A percentile compares a stretch with the other conserved stretches of the same genome.
Conservation (phyloP, 2,888 invertebrate species). For the Podabrus alpinus region DNA sequence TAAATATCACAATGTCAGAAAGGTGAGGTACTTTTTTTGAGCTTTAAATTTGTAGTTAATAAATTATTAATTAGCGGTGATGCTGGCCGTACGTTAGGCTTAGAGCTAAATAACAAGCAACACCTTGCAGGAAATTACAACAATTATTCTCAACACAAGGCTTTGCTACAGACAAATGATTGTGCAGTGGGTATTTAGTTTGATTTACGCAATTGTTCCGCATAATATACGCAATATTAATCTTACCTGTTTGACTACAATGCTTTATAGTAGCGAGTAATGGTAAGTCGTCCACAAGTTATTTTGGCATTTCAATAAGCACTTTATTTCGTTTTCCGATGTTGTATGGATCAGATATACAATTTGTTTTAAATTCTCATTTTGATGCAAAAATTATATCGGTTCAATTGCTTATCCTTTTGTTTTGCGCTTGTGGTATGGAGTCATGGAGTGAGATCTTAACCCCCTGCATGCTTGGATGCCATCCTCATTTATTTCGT, state of each 20-base stretch:
- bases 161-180: conserved; percentile 41
- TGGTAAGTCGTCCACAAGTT: not conserved
- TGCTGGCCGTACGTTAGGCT: conserved; percentile 14
- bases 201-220: conserved; percentile 37
- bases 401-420: not conserved
- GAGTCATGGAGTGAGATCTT: not conserved
- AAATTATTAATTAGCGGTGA: conserved; percentile 18
- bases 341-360: not conserved
- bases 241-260: conserved; percentile 10
- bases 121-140: conserved; percentile 44
- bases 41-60: conserved; percentile 6
- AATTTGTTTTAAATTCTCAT: not conserved
- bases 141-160: conserved; percentile 42
- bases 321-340: not conserved
- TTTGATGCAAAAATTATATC: not conserved
- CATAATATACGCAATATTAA: conserved; percentile 22
- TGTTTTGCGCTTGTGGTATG: no score
- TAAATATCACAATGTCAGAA: not conserved
- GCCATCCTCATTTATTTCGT: not conserved
- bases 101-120: conserved; percentile 22
- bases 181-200: conserved; percentile 39
- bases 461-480: not conserved
- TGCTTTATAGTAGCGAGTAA: not conserved
- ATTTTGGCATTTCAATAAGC: not conserved
- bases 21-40: not conserved